These are phyloP conservation scores for Neomorphus geoffroyi DNA, from an alignment of 2,797 vertebrate genomes.

Conservation along the genomic window DNA sequence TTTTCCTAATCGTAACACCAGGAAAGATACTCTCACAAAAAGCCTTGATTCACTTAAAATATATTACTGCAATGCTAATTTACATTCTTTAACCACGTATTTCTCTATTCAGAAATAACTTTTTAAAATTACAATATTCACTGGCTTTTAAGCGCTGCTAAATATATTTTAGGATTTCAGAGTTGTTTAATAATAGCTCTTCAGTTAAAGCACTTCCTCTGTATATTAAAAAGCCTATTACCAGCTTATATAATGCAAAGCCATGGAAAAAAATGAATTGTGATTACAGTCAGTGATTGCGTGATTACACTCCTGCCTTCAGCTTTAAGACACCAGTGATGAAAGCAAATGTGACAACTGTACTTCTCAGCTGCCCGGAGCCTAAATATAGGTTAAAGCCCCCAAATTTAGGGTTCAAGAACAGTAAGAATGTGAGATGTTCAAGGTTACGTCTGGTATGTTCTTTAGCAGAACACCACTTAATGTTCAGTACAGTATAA, in stretches of 20 bases:
- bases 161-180: not conserved
- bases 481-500: not conserved
- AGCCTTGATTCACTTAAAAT: not conserved
- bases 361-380: not conserved
- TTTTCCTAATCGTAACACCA: not conserved
- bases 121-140: not conserved
- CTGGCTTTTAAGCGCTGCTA: not conserved
- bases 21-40: not conserved
- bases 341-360: not conserved
- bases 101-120: not conserved
- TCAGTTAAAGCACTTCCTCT: not conserved
- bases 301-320: not conserved
- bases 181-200: not conserved
- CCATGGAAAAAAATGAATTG: not conserved
- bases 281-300: not conserved
- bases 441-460: fast-evolving
- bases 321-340: not conserved
- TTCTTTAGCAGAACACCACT: not conserved
- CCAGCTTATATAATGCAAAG: not conserved
- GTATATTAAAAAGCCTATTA: not conserved
- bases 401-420: not conserved
- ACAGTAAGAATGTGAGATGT: not conserved
- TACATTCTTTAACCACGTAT: not conserved
- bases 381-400: not conserved
- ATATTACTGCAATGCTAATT: not conserved